Evolutionary conservation across 2,113 vertebrate species (phyloP).

Genomic region (Carassius carassius): DNA sequence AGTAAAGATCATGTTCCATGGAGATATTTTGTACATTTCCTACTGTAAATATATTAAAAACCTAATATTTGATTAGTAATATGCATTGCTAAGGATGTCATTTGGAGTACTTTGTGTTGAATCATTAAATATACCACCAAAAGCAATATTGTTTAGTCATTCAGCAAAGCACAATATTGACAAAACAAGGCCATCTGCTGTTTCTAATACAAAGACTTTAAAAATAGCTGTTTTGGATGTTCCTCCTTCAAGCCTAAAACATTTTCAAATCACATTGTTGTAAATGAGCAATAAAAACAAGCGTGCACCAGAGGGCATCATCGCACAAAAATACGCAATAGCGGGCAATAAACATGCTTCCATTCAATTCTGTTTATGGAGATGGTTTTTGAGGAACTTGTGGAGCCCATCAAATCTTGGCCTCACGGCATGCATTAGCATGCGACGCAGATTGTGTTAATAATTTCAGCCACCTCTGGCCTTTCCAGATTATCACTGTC

Average conservation of each 20-base stretch:
- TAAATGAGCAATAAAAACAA: slow-evolving; percentile 16
- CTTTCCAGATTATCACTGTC: slow-evolving; percentile 20
- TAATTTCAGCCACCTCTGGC: slow-evolving; percentile 30
- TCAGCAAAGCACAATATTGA: background rate
- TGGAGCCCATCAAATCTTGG: background rate
- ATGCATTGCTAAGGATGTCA: no score
- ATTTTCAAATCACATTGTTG: background rate
- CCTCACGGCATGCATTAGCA: slow-evolving; percentile 9
- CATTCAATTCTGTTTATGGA: slow-evolving; percentile 6
- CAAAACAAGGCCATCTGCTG: background rate
- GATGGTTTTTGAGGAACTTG: background rate
- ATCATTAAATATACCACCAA: background rate
- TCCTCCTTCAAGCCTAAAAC: background rate
- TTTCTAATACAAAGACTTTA: background rate
- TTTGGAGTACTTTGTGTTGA: background rate
- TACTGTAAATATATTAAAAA: no score
- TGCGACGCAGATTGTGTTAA: slow-evolving; percentile 13
- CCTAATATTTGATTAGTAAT: no score
- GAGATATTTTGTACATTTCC: no score
- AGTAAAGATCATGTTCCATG: no score
- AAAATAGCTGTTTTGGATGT: background rate
- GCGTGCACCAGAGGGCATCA: slow-evolving; percentile 42
- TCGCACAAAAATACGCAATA: slow-evolving; percentile 22
- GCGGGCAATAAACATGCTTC: background rate
- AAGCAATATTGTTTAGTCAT: background rate